Conservation (phyloP, 2,888 invertebrate genomes). For the Ypsolopha sequella region DNA sequence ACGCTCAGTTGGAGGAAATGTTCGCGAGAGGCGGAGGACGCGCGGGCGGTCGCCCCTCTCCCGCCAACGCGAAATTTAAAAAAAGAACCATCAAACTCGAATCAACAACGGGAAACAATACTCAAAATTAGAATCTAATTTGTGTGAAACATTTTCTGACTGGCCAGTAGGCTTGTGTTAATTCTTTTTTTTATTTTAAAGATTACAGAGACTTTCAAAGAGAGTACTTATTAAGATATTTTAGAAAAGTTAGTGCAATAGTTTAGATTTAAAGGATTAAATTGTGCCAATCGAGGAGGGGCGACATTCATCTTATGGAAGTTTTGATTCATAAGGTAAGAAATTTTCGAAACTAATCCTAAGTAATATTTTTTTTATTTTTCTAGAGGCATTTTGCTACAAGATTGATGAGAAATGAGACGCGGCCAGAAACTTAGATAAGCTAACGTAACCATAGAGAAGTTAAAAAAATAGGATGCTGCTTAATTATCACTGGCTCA, state of each 20-base stretch:
- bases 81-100: conserved; percentile 13
- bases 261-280: conserved; percentile 4
- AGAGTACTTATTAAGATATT: neutral
- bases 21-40: conserved; percentile 40
- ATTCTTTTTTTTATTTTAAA: neutral
- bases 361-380: no score
- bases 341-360: no score
- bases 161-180: neutral
- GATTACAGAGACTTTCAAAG: neutral
- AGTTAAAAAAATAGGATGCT: no score
- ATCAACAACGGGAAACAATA: neutral
- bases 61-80: conserved; percentile 55
- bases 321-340: conserved; percentile 7
- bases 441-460: no score
- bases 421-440: no score
- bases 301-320: conserved; percentile 4
- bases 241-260: no score
- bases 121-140: neutral
- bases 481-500: no score
- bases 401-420: no score
- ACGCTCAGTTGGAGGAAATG: conserved; percentile 60
- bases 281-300: neutral
- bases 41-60: conserved; percentile 32
- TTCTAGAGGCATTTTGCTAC: no score
- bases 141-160: neutral